phyloP scores from a whole-genome alignment of 2,113 vertebrate species.

The Bubo bubo region DNA sequence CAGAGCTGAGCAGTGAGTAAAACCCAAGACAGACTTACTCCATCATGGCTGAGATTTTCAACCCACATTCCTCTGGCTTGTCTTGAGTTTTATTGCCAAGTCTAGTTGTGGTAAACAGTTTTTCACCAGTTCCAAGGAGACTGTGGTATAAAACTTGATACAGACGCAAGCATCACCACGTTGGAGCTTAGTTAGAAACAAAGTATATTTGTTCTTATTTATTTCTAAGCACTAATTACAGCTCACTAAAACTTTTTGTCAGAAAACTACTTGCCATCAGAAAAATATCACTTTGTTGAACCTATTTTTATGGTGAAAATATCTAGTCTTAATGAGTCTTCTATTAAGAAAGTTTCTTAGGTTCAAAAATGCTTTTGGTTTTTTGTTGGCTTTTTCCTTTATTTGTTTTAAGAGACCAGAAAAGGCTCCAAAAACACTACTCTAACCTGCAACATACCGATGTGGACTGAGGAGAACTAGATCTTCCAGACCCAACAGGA shows the following conservation, averaged over 20 bases:
- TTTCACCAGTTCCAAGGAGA: neutral
- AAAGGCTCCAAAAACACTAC: neutral
- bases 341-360: neutral
- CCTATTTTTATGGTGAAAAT: neutral
- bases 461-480: neutral
- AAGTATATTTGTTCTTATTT: neutral
- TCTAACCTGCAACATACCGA: neutral
- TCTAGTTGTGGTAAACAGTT: neutral
- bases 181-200: neutral
- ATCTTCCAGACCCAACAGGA: neutral
- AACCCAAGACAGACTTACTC: neutral
- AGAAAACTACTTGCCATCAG: neutral
- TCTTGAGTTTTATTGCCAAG: neutral
- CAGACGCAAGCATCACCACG: neutral
- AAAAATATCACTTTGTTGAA: neutral
- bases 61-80: neutral
- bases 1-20: neutral
- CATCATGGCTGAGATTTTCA: neutral
- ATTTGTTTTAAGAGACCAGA: neutral
- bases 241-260: neutral
- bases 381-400: neutral
- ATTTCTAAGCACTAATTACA: neutral
- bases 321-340: neutral
- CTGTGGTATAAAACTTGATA: neutral
- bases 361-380: neutral